Conservation (phyloP, 2,888 invertebrate genomes). For the Mythimna albipuncta region DNA sequence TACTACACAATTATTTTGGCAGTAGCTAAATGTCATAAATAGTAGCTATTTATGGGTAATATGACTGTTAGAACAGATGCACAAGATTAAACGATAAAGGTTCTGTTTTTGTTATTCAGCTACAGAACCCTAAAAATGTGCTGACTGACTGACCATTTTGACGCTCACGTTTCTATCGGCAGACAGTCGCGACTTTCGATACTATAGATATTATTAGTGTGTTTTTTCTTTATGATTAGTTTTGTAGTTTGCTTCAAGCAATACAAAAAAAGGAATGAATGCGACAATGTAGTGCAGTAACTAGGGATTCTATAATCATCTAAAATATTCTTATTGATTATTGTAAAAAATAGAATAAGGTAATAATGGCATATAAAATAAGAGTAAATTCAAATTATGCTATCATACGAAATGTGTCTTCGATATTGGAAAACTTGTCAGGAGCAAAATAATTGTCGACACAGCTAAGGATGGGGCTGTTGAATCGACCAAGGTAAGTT, state of each 20-base stretch:
- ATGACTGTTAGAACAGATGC: no score
- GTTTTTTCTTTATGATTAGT: neutral
- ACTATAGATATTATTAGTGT: no score
- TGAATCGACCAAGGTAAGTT: slow-evolving; percentile 78
- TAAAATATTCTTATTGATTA: slow-evolving; percentile 56
- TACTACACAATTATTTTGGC: no score
- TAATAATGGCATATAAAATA: slow-evolving; percentile 12
- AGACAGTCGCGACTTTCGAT: no score
- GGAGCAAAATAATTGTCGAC: slow-evolving; percentile 81
- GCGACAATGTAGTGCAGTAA: neutral
- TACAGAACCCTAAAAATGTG: no score
- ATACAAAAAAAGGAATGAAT: neutral
- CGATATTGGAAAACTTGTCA: slow-evolving; percentile 69
- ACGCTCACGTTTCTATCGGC: no score
- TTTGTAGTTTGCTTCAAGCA: neutral
- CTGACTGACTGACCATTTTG: no score
- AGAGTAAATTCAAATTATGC: slow-evolving; percentile 60
- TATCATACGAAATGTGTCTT: slow-evolving; percentile 77
- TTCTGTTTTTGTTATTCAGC: neutral
- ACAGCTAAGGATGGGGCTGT: slow-evolving; percentile 82
- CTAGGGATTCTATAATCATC: slow-evolving; percentile 39
- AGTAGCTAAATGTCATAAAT: neutral
- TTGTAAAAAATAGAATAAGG: slow-evolving; percentile 11
- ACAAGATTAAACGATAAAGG: neutral
- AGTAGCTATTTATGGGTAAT: no score